Base-by-base conservation (phyloP, 1,140 invertebrate species). In the Apolygus lucorum region DNA sequence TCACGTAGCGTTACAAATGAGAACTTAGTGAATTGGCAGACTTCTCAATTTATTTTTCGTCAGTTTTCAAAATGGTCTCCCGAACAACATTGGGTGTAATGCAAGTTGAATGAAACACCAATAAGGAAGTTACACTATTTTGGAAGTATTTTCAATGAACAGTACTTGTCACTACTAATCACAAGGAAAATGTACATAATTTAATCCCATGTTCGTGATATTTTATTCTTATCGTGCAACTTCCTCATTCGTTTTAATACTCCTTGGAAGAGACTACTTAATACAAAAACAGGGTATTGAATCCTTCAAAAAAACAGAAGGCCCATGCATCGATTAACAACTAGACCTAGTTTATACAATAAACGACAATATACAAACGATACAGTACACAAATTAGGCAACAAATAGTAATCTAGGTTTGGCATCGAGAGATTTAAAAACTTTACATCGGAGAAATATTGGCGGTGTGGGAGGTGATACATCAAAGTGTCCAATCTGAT, bases 1-100 rank as follows among this genome's bases (percentile, higher is more conserved):
- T 59, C 54, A 59, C 8, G 54, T 59, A 59, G 54, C 54, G 4
- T 17, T 59, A 59, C 54, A 17, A 59, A 59, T 49, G 22, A 24
- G 54, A 59, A 59, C 2, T 59, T 17, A 24, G 8, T 11, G 22
- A 22, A 14, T 4, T 59, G 54, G 22, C 54, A 22, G 22, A 59
- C 34, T 49, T 49, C 17, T 49, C 17, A 49, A 49, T 49, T 49
- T 49, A 11, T 49, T 49, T 11, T 11, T 17, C 8, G 8, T 17
- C 8, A 49, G 17, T 49, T 49, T 49, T 49, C 17, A 11, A 11
- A 11, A 11, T 49, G 8, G 8, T 49, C 8, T 49, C 8, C 17
- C 8, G 17, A 17, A 17, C 8, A 17, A 11, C 17, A 11, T 49
- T 11, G 34, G 17, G 34, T 49, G 8, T 17, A 11, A 8, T 11